A percentile compares a stretch with the other conserved stretches of the same genome.
Conservation (phyloP, 1,140 invertebrate genomes). For the Sarcophaga bullata region DNA sequence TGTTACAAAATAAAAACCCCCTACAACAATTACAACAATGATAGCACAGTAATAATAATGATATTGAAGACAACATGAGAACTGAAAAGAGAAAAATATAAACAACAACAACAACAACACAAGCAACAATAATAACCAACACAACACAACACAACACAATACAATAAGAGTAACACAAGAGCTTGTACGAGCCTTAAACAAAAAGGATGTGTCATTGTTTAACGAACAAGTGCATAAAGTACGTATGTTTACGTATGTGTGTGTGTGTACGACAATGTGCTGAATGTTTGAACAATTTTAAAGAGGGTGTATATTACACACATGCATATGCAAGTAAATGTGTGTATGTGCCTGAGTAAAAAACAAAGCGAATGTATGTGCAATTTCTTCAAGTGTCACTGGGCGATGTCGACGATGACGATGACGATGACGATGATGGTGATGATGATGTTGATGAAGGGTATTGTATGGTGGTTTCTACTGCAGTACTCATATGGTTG, state of each 20-base stretch:
- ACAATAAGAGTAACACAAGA: background rate
- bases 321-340: background rate
- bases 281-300: background rate
- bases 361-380: background rate
- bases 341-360: too few relatives aligned
- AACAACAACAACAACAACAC: slow-evolving; percentile 11
- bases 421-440: slow-evolving; percentile 4
- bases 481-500: slow-evolving; percentile 8
- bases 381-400: background rate
- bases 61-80: slow-evolving; percentile 12
- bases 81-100: slow-evolving; percentile 7
- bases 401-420: background rate
- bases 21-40: slow-evolving; percentile 3
- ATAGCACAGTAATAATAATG: background rate
- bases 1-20: background rate
- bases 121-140: slow-evolving; percentile 2
- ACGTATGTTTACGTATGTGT: background rate
- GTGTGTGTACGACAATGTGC: background rate
- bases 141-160: too few relatives aligned
- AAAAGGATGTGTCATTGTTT: slow-evolving; percentile 36
- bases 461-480: slow-evolving; percentile 2
- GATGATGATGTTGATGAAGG: slow-evolving; percentile 12
- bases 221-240: slow-evolving; percentile 29
- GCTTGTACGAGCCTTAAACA: slow-evolving; percentile 17
- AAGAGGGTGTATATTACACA: slow-evolving; percentile 9